Evolutionary conservation across 2,113 vertebrate species (phyloP), one percentile per base, ranked within the genome.

Genomic region (Lates calcarifer): DNA sequence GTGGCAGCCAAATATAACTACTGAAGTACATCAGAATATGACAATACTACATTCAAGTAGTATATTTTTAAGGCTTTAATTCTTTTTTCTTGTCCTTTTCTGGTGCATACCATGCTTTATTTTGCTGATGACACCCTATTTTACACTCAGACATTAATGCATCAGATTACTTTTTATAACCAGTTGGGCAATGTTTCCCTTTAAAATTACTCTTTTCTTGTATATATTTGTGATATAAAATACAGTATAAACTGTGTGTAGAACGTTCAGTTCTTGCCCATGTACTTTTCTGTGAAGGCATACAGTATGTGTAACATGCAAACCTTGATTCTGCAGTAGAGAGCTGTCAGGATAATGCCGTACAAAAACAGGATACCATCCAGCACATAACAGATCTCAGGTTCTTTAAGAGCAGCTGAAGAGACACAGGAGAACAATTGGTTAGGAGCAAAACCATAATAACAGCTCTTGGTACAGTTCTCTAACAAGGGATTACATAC

Each of bases 291-390:
- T 31, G 1, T 1, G 29, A 58, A 60, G 20, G 39, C 0, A 49
- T 5, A 7, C 14, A 4, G 22, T 13, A 5, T 3, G 22, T 13
- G 5, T 3, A 39, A 12, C 1, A 1, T 31, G 3, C 74, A 4
- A 74, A 98, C 97, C 96, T 96, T 97, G 35, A 97, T 90, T 78
- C 94, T 94, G 81, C 96, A 97, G 90, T 97, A 97, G 77, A 98
- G 95, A 2, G 94, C 77, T 0, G 97, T 98, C 81, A 98, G 94
- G 66, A 96, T 72, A 17, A 98, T 70, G 60, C 97, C 97, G 0
- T 98, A 98, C 77, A 96, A 0, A 62, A 98, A 97, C 26, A 98
- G 94, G 84, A 98, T 87, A 0, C 90, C 96, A 0, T 98, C 97
- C 88, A 98, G 93, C 10, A 97, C 41, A 4, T 97, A 98, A 82